Evolutionary conservation across 2,797 vertebrate species (phyloP).

Genomic region (Epinephelus coioides): DNA sequence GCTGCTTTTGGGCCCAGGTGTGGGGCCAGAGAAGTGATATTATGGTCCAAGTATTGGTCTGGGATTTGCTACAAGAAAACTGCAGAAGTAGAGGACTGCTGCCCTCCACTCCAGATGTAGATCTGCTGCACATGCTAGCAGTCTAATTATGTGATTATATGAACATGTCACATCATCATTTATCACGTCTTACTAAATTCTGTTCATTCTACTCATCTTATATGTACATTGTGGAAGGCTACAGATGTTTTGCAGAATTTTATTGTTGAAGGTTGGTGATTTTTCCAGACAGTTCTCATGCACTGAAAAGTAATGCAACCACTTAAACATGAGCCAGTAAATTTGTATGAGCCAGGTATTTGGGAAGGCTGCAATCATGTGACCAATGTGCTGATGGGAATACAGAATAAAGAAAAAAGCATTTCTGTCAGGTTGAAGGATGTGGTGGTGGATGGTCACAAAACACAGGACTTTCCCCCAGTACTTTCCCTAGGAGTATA

Average conservation of each 20-base stretch:
- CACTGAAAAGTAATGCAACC: too few relatives aligned
- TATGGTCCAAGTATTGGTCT: constrained; percentile 21
- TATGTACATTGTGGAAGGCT: neutral
- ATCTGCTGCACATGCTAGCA: constrained; percentile 11
- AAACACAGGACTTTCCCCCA: too few relatives aligned
- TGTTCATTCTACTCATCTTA: neutral
- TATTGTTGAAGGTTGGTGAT: neutral
- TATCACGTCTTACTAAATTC: constrained; percentile 3
- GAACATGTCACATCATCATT: constrained; percentile 40
- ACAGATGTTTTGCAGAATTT: neutral
- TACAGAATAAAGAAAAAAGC: too few relatives aligned
- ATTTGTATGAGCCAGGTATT: too few relatives aligned
- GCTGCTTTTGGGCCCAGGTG: constrained; percentile 23
- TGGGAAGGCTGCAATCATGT: too few relatives aligned
- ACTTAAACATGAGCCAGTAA: too few relatives aligned
- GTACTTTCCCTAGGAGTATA: too few relatives aligned
- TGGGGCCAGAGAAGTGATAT: constrained; percentile 23
- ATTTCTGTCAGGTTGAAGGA: too few relatives aligned
- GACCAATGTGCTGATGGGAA: too few relatives aligned
- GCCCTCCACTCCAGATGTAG: constrained; percentile 12
- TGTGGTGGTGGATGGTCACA: too few relatives aligned
- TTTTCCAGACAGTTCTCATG: too few relatives aligned
- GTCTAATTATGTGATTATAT: constrained; percentile 25
- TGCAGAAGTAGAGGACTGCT: neutral
- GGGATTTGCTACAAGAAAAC: constrained; percentile 16